These are phyloP conservation scores for Oscheius sp. DNA, from an alignment of 1,140 invertebrate genomes.

Conservation along the genomic window DNA sequence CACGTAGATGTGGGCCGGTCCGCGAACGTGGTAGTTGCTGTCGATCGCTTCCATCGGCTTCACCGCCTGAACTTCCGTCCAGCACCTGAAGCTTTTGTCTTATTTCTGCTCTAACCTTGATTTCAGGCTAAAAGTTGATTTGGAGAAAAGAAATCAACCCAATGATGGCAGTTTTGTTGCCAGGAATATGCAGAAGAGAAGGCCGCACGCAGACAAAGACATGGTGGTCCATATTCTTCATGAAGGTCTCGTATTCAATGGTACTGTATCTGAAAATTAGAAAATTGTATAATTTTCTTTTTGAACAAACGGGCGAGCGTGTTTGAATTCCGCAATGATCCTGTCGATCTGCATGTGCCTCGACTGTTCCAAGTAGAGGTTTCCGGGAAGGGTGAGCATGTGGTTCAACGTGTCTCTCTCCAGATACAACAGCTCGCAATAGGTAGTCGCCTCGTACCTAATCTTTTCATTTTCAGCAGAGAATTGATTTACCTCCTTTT, in stretches of 20 bases:
- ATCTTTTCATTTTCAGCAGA: neutral
- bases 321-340: neutral
- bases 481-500: neutral
- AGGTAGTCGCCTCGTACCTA: neutral
- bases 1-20: conserved; percentile 8
- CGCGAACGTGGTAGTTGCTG: neutral
- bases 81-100: neutral
- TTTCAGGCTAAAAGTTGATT: too few species aligned
- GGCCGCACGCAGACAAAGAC: neutral
- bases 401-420: neutral
- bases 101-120: neutral
- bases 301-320: neutral
- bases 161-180: neutral
- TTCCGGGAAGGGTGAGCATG: neutral
- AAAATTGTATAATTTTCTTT: too few species aligned
- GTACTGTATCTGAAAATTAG: too few species aligned
- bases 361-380: neutral
- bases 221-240: neutral
- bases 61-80: neutral
- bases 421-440: neutral
- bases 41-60: neutral
- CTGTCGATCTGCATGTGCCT: neutral
- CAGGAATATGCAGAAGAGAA: neutral
- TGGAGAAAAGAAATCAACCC: neutral
- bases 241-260: neutral